Evolutionary conservation across 2,797 vertebrate species (phyloP).

Genomic region (Acipenser transmontanus): DNA sequence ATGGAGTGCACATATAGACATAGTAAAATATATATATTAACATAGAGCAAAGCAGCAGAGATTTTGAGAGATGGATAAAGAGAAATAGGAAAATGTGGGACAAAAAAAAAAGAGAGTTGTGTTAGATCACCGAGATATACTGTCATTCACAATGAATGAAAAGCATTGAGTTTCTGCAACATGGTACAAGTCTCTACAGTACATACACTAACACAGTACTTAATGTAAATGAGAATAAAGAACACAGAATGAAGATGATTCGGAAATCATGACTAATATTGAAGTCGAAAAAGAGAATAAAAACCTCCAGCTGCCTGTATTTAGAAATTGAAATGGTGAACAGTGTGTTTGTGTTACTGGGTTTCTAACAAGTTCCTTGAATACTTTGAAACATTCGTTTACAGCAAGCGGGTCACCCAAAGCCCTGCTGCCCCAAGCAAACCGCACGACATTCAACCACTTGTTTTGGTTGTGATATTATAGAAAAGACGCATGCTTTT

Average conservation of each 20-base stretch:
- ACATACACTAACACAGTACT: neutral
- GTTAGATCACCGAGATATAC: conserved; percentile 6
- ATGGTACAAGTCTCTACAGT: neutral
- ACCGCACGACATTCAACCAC: too few relatives aligned
- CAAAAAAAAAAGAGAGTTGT: conserved; percentile 13
- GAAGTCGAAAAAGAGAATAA: neutral
- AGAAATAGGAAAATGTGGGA: conserved; percentile 7
- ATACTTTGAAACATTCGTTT: too few relatives aligned
- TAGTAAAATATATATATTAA: neutral
- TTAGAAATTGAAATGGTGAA: neutral
- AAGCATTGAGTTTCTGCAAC: conserved; percentile 1
- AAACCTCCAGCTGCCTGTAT: too few relatives aligned
- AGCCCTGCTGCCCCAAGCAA: too few relatives aligned
- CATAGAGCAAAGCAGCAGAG: conserved; percentile 5
- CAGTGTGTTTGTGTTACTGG: too few relatives aligned
- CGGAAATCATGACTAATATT: neutral
- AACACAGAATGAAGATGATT: conserved; percentile 5
- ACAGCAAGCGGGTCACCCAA: too few relatives aligned
- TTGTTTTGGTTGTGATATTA: too few relatives aligned
- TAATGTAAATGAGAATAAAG: neutral
- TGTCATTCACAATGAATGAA: conserved; percentile 12
- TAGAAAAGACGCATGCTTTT: too few relatives aligned
- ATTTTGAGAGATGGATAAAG: neutral
- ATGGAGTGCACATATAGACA: neutral
- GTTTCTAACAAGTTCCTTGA: too few relatives aligned